Base-by-base conservation (phyloP, 1,140 invertebrate genomes). In the Drosophila busckii region DNA sequence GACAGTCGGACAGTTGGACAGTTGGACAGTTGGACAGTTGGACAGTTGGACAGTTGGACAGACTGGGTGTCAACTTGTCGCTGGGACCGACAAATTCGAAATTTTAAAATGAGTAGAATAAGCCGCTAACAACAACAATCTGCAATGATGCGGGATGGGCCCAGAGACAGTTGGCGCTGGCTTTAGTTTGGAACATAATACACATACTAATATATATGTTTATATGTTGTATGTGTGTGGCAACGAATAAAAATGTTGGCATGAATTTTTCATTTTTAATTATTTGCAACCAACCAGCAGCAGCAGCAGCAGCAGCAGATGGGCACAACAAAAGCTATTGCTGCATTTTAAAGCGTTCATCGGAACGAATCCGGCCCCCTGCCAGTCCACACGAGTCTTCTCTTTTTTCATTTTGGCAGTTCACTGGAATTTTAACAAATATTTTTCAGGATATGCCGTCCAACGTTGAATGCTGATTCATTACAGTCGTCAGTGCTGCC, bases 261-360 rank as follows among this genome's bases (percentile, higher is more conserved):
- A 62, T 58, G 44, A 37, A 44, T 48, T 40, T 64, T 53, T 64
- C 35, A 53, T 54, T 64, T 73, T 76, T 76, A 80, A 76, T 76
- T 80, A 71, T 71, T 78, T 63, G 71, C 52, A 71, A 76, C 71
- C n/a, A 29, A 23, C 22, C 38, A 5, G 10, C 17, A 23, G 35
- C 29, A 35, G 44, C 10, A 9, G 13, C 28, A 31, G 7, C 28
- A 31, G 5, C 15, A 35, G 19, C 32, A 35, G 2, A 9, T 53
- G 53, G 58, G 42, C 29, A 19, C 8, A 17, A 35, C 45, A 50
- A 23, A 38, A 16, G 32, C 8, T n/a, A n/a, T n/a, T n/a, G n/a
- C n/a, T n/a, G n/a, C n/a, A n/a, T n/a, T n/a, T n/a, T n/a, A n/a
- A n/a, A n/a, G n/a, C n/a, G n/a, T n/a, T n/a, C n/a, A n/a, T n/a